Evolutionary conservation across 1,140 invertebrate species (phyloP).

Genomic region (Pogonognathellus flavescens): DNA sequence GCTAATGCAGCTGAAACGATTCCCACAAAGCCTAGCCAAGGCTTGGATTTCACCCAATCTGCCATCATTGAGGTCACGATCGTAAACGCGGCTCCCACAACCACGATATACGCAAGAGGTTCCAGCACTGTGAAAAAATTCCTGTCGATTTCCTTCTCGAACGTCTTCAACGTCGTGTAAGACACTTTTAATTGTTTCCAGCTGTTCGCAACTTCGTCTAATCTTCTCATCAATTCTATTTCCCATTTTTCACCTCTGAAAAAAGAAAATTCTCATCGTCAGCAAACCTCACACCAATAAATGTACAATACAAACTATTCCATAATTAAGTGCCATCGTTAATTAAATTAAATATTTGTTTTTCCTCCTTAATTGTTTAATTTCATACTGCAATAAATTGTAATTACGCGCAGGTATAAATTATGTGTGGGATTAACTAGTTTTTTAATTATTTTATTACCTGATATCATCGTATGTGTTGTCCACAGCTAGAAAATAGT

Average conservation of each 20-base stretch:
- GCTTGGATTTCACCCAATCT: conserved; percentile 22
- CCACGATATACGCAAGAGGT: background rate
- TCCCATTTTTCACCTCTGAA: conserved; percentile 26
- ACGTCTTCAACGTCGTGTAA: background rate
- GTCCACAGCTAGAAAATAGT: background rate
- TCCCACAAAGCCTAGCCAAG: background rate
- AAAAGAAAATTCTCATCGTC: background rate
- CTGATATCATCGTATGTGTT: background rate
- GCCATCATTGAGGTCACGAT: conserved; percentile 12
- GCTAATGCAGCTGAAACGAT: background rate
- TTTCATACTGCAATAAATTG: too few species aligned
- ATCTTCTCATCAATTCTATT: background rate
- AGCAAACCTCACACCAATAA: background rate
- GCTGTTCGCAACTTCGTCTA: background rate
- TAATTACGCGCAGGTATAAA: too few species aligned
- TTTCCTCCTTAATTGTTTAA: too few species aligned
- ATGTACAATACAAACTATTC: background rate
- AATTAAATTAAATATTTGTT: background rate
- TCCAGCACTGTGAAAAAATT: conserved; percentile 16
- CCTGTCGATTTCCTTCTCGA: conserved; percentile 6
- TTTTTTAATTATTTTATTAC: background rate
- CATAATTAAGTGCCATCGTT: background rate
- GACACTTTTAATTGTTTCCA: background rate
- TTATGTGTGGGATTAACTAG: too few species aligned
- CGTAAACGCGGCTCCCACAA: background rate